A percentile compares a stretch with the other conserved stretches of the same genome.
Conservation (phyloP, 2,797 vertebrate species). For the Oophaga sylvatica region DNA sequence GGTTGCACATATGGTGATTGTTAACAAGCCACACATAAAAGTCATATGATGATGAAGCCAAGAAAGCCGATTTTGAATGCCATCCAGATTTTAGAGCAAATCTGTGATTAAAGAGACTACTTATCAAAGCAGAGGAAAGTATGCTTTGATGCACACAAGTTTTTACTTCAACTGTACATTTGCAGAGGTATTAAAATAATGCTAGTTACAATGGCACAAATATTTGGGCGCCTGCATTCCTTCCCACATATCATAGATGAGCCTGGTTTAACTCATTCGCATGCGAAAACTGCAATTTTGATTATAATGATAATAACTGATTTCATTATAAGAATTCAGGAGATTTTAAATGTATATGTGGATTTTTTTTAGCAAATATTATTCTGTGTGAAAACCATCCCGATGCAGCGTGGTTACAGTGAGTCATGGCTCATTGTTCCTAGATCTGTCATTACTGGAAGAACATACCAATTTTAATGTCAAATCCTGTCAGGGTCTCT, state of each 20-base stretch:
- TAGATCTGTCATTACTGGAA: not conserved
- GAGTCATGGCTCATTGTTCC: no score
- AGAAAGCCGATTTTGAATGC: slow-evolving; percentile 47
- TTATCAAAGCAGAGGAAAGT: slow-evolving; percentile 46
- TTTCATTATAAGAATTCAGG: not conserved
- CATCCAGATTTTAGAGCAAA: slow-evolving; percentile 54
- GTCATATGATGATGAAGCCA: slow-evolving; percentile 51
- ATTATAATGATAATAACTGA: not conserved
- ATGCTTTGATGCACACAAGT: slow-evolving; percentile 53
- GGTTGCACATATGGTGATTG: slow-evolving; percentile 53
- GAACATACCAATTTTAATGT: not conserved
- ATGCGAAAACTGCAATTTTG: not conserved
- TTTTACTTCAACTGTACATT: slow-evolving; percentile 47
- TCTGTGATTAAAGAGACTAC: slow-evolving; percentile 46
- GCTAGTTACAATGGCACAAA: slow-evolving; percentile 20
- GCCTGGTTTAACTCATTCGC: not conserved
- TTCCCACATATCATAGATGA: not conserved
- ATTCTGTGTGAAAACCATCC: no score
- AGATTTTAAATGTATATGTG: not conserved
- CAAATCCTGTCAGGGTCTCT: not conserved
- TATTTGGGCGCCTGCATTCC: not conserved
- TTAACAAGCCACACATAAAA: slow-evolving; percentile 55
- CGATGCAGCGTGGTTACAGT: no score
- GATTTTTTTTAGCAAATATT: no score
- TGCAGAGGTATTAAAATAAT: slow-evolving; percentile 26